Evolutionary conservation across 2,797 vertebrate species (phyloP), one percentile per base, ranked within the genome.

Genomic region (Mormyrus proboscirostris): DNA sequence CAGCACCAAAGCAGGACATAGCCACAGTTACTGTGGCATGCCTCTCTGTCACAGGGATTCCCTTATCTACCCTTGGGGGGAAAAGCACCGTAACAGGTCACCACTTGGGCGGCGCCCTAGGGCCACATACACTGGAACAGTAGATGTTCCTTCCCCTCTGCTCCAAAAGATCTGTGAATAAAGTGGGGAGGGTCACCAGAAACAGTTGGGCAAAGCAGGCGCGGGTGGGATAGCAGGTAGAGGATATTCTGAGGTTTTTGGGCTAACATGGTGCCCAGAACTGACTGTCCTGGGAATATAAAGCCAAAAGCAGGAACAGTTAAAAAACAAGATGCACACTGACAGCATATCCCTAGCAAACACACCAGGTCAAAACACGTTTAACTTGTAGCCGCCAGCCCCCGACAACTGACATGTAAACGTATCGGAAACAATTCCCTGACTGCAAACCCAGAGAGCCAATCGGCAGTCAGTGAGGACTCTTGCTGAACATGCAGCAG

Each of bases 11-110:
- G 73, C 73, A 41, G 73, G 16, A 79, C 33, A 76, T 41, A 44
- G 73, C 73, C 73, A 79, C 73, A 44, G 29, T 33, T 16, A 6
- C 69, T 38, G 29, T 41, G 73, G 73, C 33, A n/a, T 47, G 41
- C 38, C 41, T 47, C 76, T 82, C 76, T 47, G 16, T 82, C 41
- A 82, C 38, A 82, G 76, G 41, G 76, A 82, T 82, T 82, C 41
- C 76, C 76, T 22, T 82, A 19, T 82, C 76, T 82, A 82, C 19
- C 41, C 41, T 38, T 47, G 7, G 76, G 76, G 19, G 41, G 3
- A 82, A 44, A 82, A 82, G 76, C 76, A 82, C 76, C 41, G 16
- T 82, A 44, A 82, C 41, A 82, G 76, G 76, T 82, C 76, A 82
- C 76, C 41, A 82, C 76, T 82, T n/a, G 76, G 76, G 41, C 41